Base-by-base conservation (phyloP, 2,888 invertebrate genomes). In the Cheilosia urbana region DNA sequence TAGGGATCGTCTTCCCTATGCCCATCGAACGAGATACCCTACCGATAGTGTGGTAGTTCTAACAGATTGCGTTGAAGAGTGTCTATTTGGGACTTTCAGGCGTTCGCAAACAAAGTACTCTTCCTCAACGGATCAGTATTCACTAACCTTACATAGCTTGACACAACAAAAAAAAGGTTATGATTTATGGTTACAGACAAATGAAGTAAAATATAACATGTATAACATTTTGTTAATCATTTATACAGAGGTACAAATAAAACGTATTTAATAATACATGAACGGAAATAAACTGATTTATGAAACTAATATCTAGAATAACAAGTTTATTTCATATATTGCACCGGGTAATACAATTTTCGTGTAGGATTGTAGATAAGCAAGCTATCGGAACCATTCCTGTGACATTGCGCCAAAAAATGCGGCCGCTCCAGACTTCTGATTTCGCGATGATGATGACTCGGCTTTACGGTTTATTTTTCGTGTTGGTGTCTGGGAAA, bases 331-430 rank as follows among this genome's bases (percentile, higher is more conserved):
- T 69, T 62, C 45, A 47, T 47, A 6, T 80, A 84, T 84, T 84
- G 84, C 84, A 84, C 84, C 75, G 80, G 30, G 24, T 49, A 78
- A 83, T 69, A 84, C 69, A 75, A 65, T 79, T 49, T 47, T 37
- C 3, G 13, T 55, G 6, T 68, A 24, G 65, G 49, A 4, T 17
- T 66, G 45, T 40, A 34, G 15, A 24, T 27, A n/a, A 24, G 27
- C 40, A 62, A 30, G 82, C 83, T 91, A 92, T 84, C 95, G 94
- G 90, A 97, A 97, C 96, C 96, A 97, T 91, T 97, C 96, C 11
- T 96, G 95, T 7, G 96, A 95, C 95, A 96, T 95, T 3, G 95
- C 96, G 69, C 95, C 96, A 91, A 97, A 96, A 92, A 97, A 95
- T 0, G 96, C 95, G 0, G 96, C 95, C 0, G 96, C 96, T 15